These are phyloP conservation scores for Malurus splendens DNA, from an alignment of 2,797 vertebrate species.

Conservation along the genomic window DNA sequence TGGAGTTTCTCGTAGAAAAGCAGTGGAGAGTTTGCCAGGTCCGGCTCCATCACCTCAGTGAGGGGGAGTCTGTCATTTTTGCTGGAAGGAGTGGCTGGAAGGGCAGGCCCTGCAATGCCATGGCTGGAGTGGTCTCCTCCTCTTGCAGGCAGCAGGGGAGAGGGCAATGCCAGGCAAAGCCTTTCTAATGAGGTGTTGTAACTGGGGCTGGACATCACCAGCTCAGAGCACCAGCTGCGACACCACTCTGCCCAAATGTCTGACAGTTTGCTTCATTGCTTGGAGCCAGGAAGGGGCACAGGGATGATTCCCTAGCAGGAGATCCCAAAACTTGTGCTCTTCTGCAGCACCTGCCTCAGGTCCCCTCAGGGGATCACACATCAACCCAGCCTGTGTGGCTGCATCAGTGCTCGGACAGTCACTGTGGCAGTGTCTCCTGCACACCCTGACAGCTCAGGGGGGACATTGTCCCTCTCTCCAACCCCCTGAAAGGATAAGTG, in stretches of 20 bases:
- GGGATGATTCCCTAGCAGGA: background rate
- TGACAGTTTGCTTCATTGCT: background rate
- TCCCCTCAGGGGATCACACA: background rate
- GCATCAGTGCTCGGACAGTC: rapidly evolving
- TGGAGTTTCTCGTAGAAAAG: background rate
- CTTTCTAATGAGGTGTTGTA: background rate
- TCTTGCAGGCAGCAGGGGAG: background rate
- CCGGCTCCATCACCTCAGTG: rapidly evolving
- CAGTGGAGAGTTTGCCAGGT: background rate
- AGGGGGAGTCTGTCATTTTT: background rate
- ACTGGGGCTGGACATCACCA: background rate
- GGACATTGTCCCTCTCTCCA: background rate
- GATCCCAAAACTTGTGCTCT: background rate
- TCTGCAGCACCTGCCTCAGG: background rate
- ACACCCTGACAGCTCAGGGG: background rate
- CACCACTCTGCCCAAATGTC: background rate
- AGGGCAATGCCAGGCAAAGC: background rate
- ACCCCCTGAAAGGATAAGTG: rapidly evolving
- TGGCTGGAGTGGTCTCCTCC: background rate
- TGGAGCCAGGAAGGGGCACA: background rate
- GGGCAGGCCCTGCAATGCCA: rapidly evolving
- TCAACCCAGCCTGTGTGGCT: rapidly evolving
- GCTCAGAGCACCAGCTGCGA: background rate
- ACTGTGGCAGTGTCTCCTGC: background rate
- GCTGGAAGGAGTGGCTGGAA: background rate